phyloP scores from a whole-genome alignment of 2,888 invertebrate species.

The Stenotaenia linearis region DNA sequence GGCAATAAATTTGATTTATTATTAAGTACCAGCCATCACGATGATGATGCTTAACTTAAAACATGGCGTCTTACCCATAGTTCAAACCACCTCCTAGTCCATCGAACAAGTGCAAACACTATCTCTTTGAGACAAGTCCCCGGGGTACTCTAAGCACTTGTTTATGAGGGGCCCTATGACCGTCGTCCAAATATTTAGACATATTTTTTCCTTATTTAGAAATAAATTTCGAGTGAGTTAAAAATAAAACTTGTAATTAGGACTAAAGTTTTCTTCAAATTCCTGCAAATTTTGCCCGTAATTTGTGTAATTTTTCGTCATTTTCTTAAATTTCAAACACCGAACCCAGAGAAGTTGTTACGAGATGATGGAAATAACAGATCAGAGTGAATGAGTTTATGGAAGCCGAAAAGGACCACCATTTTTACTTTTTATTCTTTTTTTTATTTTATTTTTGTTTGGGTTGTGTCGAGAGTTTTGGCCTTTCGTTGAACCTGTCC shows the following conservation, averaged over 20 bases:
- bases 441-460: background rate
- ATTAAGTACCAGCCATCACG: background rate
- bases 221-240: background rate
- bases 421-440: no score
- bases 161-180: background rate
- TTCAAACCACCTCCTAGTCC: background rate
- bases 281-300: no score
- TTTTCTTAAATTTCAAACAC: no score
- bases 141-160: background rate
- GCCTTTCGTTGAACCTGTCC: background rate
- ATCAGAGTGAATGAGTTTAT: no score
- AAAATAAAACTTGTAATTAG: no score
- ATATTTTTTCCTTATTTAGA: no score
- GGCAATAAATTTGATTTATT: conserved; percentile 11
- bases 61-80: background rate
- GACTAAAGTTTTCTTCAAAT: no score
- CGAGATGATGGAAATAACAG: no score
- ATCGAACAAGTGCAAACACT: background rate
- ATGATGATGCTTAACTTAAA: background rate
- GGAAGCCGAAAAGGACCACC: no score
- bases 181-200: background rate
- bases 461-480: background rate
- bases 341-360: no score
- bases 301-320: no score
- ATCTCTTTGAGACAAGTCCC: background rate